Base-by-base conservation (phyloP, 2,888 invertebrate species). In the Agelastica alni region DNA sequence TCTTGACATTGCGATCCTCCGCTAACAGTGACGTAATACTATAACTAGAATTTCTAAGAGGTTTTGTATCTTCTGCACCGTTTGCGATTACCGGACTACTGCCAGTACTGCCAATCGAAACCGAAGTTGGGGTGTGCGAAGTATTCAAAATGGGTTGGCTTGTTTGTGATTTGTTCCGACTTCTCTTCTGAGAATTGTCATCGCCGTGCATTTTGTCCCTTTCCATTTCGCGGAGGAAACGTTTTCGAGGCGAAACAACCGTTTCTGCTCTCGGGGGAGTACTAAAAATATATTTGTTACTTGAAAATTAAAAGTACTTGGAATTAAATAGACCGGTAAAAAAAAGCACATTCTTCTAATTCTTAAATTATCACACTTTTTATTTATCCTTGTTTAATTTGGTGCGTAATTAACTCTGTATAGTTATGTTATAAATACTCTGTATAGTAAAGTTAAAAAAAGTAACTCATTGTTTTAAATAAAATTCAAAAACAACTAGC, bases 11-110 rank as follows among this genome's bases (percentile, higher is more conserved):
- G 9, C 67, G 61, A 64, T 84, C 81, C 61, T 86, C 85, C 56
- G 88, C 87, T 68, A 92, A 80, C 73, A 92, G 80, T 60, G 91
- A 91, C 71, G 89, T 90, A 75, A 92, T 92, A 79, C 91, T 91
- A 78, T 91, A 91, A 74, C 88, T 90, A 77, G 88, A 81, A 68
- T 74, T 81, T 70, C 71, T 78, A 7, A 67, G 61, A 12, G 71
- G 68, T 56, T 63, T 68, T 28, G 44, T 60, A 17, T 62, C 69
- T 34, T 64, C 70, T 16, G 46, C 55, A 51, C 70, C 73, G 46
- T 70, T 74, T 37, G 69, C 61, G 44, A 43, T 53, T 36, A 49
- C 56, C 22, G 63, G 60, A 49, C 64, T 62, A 30, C n/a, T 42
- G 26, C 44, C 49, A 60, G n/a, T 58, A 32, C 13, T 53, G 48